Conservation (phyloP, 2,888 invertebrate species). For the Sarcophaga subvicina region DNA sequence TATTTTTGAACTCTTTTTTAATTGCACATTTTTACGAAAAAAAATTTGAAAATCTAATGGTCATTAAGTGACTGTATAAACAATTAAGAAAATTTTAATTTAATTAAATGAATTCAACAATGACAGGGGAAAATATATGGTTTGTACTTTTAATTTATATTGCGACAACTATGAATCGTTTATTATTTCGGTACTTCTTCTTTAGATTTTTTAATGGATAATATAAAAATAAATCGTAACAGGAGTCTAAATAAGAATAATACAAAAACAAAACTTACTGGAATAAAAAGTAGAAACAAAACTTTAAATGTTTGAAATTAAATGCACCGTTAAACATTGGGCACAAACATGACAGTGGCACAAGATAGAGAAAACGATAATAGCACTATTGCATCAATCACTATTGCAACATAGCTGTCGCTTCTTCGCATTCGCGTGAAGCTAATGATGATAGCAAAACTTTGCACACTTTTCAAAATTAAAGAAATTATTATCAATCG, state of each 20-base stretch:
- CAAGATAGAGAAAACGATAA: too few relatives aligned
- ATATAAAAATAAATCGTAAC: too few relatives aligned
- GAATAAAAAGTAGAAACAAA: constrained; percentile 15
- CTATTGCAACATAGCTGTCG: too few relatives aligned
- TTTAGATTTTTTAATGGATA: background rate
- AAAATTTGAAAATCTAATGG: constrained; percentile 12
- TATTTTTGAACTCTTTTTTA: background rate
- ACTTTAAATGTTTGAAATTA: constrained; percentile 49
- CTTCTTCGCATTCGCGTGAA: too few relatives aligned
- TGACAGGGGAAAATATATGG: too few relatives aligned
- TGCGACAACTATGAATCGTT: background rate
- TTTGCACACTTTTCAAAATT: too few relatives aligned
- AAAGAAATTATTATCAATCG: too few relatives aligned
- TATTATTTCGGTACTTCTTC: background rate
- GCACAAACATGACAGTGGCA: constrained; percentile 32
- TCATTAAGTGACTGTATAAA: constrained; percentile 36
- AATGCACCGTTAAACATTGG: constrained; percentile 48
- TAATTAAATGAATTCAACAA: background rate
- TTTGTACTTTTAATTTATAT: too few relatives aligned
- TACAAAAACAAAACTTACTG: constrained; percentile 17
- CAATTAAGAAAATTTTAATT: constrained; percentile 33
- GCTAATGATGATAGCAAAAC: too few relatives aligned
- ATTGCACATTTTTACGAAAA: constrained; percentile 1
- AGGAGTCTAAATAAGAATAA: background rate
- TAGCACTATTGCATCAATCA: too few relatives aligned